Evolutionary conservation across 2,113 vertebrate species (phyloP), one percentile per base, ranked within the genome.

Genomic region (Emydocephalus ijimae): DNA sequence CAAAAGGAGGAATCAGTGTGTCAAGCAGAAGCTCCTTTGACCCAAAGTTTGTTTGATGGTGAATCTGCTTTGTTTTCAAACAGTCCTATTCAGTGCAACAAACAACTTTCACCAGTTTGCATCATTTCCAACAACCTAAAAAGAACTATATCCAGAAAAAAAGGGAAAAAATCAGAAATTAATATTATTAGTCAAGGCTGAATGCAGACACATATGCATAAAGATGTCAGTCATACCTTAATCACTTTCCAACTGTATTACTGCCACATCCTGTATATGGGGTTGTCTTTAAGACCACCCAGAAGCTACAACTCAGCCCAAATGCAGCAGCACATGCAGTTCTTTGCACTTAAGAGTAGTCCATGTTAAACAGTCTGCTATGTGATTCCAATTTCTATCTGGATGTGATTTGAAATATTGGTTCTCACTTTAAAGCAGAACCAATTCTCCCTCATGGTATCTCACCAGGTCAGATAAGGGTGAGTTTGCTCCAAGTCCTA

Each of bases 61-160:
- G 59, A 93, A n/a, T 43, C n/a, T 92, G 8, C 89, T 92, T 64
- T 8, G 86, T 15, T 0, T 0, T 34, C 1, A 91, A 0, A 26
- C 48, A n/a, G 29, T 34, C 61, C 54, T 87, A 55, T 87, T 87
- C 0, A 59, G 14, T 15, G 90, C n/a, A 21, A 64, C 89, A 74
- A 94, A 74, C 92, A 74, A 45, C 85, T 91, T 94, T 87, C 88
- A 61, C 85, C n/a, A 74, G 29, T 39, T 90, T 90, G 52, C 86
- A 89, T 61, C 87, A 95, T 81, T 24, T 48, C n/a, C 39, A 50
- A 90, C 90, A 94, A 24, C 29, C 57, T 55, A 52, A 56, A 52
- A 56, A 81, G 15, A 54, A 26, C 0, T 1, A 88, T 3, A 86
- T 50, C 52, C 39, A 50, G 74, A 14, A 91, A 20, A 55, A 54